Base-by-base conservation (phyloP, 2,113 vertebrate genomes). In the Oceanites oceanicus region DNA sequence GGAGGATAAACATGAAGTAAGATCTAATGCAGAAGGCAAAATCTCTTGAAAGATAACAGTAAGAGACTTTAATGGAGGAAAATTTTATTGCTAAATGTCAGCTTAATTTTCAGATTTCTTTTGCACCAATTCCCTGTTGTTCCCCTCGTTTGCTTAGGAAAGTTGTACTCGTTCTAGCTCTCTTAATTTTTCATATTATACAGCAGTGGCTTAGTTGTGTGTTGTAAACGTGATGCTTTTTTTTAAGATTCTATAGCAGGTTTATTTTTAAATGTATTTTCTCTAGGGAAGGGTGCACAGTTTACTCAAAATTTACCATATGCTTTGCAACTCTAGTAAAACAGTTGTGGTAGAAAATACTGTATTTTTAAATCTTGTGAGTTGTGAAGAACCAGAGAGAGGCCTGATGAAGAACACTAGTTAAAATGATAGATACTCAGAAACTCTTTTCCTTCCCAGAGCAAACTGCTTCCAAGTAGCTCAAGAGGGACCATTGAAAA, bases 221-320 rank as follows among this genome's bases (percentile, higher is more conserved):
- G 74, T 82, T 88, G 80, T 66, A 80, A 86, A 86, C 85, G 71
- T 15, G 55, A 67, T 77, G 83, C 58, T 71, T 96, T 91, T 94
- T 92, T 95, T 80, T 55, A 92, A 94, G 84, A 80, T 76, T 88
- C 62, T 17, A 5, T 67, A 91, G 62, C 84, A 91, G 42, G 81
- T 94, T 97, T 97, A 93, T 93, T 97, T 94, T 95, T 80, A 73
- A 94, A 76, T 4, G 1, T 77, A 95, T 94, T 95, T 96, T 94
- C 85, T 94, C 91, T 59, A 47, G 91, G 95, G 93, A 95, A 96
- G 85, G 74, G 74, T 42, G 50, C 61, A 80, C 34, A 36, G 84
- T 96, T 97, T 97, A 96, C 78, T 90, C 74, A 94, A 93, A 97
- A 93, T 86, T 96, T 94, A 83, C 89, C 95, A 92, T 96, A 91